phyloP scores from a whole-genome alignment of 1,140 invertebrate species.

The Meteorus sp. region DNA sequence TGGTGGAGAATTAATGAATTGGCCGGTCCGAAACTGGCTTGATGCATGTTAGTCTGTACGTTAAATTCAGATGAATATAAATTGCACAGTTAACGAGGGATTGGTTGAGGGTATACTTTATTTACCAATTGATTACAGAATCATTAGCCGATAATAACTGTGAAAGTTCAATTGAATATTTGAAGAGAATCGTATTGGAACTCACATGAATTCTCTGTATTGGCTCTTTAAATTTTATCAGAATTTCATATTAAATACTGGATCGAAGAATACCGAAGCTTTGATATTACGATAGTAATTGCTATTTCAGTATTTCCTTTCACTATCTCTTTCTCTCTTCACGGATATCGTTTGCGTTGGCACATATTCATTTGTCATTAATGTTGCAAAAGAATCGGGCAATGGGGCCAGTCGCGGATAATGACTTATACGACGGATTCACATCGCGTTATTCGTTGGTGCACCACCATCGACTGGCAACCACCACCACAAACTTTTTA shows the following conservation, averaged over 20 bases:
- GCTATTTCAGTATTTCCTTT: background rate
- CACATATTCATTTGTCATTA: background rate
- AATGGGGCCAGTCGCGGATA: conserved; percentile 33
- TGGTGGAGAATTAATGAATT: conserved; percentile 2
- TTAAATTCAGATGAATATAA: conserved; percentile 27
- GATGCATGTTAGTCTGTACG: conserved; percentile 9
- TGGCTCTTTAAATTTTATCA: background rate
- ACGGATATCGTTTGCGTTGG: background rate
- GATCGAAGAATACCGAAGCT: too few species aligned
- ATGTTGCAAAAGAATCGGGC: conserved; percentile 15
- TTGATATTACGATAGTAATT: too few species aligned
- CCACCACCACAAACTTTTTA: conserved; percentile 47
- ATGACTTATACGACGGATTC: conserved; percentile 47
- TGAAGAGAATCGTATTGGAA: background rate
- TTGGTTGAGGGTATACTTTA: too few species aligned
- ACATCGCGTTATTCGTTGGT: conserved; percentile 30
- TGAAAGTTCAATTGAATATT: too few species aligned
- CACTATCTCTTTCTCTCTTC: background rate
- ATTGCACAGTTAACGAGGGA: conserved; percentile 20
- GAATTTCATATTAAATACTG: background rate
- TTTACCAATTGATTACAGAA: too few species aligned
- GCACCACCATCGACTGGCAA: conserved; percentile 39
- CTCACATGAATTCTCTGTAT: background rate
- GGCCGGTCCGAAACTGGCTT: background rate
- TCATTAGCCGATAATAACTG: too few species aligned